Conservation (phyloP, 2,797 vertebrate genomes). For the Notamacropus eugenii region DNA sequence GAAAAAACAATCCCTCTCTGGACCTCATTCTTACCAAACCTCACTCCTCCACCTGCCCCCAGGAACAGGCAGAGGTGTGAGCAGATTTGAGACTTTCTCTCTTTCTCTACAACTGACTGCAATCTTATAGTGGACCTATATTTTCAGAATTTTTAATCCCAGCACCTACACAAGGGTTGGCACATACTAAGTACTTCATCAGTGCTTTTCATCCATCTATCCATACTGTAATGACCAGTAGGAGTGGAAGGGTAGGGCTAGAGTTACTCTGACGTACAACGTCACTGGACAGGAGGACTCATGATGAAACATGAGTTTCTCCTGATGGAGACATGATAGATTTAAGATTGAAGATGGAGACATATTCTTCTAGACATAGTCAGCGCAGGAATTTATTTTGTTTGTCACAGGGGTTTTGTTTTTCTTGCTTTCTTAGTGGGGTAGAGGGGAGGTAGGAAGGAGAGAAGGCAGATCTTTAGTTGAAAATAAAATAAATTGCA, state of each 20-base stretch:
- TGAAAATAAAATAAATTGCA: background rate
- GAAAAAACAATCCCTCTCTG: background rate
- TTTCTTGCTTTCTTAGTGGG: background rate
- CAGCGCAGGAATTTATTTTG: background rate
- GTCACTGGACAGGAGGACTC: background rate
- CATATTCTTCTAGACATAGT: background rate
- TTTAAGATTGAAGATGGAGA: background rate
- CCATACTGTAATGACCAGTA: background rate
- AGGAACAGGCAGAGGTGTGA: background rate
- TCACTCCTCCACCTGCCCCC: background rate
- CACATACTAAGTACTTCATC: background rate
- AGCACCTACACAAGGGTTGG: background rate
- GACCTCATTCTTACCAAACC: rapidly evolving
- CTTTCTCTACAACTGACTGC: background rate
- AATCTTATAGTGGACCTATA: background rate
- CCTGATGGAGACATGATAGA: background rate
- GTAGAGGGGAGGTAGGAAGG: background rate
- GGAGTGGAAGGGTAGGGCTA: background rate
- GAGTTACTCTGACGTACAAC: background rate
- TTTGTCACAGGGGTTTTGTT: background rate
- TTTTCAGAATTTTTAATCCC: background rate
- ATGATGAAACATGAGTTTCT: background rate
- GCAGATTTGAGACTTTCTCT: rapidly evolving
- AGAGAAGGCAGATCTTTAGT: background rate
- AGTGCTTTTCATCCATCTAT: background rate